Evolutionary conservation across 1,140 invertebrate genomes (phyloP).

Genomic region (Pollicipes pollicipes): DNA sequence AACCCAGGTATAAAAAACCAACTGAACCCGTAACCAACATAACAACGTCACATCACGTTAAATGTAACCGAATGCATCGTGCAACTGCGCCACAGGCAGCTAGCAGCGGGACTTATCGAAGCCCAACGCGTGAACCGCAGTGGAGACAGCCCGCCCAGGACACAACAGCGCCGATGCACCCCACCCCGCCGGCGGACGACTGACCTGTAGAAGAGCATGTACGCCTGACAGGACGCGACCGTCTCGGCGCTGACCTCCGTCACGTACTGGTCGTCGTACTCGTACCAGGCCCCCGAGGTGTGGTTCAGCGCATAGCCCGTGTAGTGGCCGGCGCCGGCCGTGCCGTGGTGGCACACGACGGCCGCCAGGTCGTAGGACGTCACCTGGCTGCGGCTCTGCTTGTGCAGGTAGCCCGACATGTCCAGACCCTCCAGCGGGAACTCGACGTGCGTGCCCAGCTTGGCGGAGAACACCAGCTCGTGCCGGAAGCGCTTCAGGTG

Average conservation of each 20-base stretch:
- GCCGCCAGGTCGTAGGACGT: conserved; percentile 50
- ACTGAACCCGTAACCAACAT: no score
- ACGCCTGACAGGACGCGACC: conserved; percentile 79
- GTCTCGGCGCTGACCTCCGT: conserved; percentile 58
- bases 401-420: conserved; percentile 76
- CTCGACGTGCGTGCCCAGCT: conserved; percentile 77
- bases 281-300: conserved; percentile 68
- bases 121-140: no score
- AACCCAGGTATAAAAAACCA: no score
- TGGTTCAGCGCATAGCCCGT: conserved; percentile 76
- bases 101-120: no score
- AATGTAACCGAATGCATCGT: no score
- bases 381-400: conserved; percentile 33
- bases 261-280: conserved; percentile 87
- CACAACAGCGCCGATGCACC: no score
- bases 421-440: conserved; percentile 85
- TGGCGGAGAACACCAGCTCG: conserved; percentile 85
- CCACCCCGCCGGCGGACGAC: no score
- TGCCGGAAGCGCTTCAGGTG: conserved; percentile 94
- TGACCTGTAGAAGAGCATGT: conserved; percentile 79
- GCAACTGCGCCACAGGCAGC: no score
- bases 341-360: conserved; percentile 94
- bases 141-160: no score
- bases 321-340: conserved; percentile 87
- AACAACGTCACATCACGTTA: no score